phyloP scores from a whole-genome alignment of 2,888 invertebrate species.

The Nymphalis polychloros region DNA sequence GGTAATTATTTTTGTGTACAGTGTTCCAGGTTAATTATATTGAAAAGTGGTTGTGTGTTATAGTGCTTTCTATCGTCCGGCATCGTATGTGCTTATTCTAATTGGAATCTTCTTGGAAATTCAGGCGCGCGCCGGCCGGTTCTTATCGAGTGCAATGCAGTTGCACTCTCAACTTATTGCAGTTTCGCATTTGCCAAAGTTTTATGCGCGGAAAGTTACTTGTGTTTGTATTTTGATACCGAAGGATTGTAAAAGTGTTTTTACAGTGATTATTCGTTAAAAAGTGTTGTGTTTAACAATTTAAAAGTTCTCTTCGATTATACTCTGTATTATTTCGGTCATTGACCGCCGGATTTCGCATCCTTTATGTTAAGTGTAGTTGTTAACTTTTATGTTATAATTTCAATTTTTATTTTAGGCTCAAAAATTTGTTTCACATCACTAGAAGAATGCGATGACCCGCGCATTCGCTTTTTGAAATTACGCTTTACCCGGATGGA shows the following conservation, averaged over 20 bases:
- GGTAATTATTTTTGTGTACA: constrained; percentile 81
- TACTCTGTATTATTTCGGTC: constrained; percentile 81
- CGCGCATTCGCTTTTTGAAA: constrained; percentile 79
- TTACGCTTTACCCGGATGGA: constrained; percentile 77
- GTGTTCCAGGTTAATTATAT: constrained; percentile 66
- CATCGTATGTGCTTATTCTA: constrained; percentile 63
- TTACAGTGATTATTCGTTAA: constrained; percentile 66
- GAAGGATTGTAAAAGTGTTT: constrained; percentile 67
- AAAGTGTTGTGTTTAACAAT: constrained; percentile 72
- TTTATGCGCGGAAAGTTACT: constrained; percentile 78
- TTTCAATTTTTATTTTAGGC: constrained; percentile 71
- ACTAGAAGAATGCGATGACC: constrained; percentile 74
- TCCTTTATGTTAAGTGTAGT: constrained; percentile 67
- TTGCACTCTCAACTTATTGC: constrained; percentile 82
- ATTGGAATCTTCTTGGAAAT: constrained; percentile 77
- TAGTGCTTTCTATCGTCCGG: constrained; percentile 64
- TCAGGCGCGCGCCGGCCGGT: constrained; percentile 80
- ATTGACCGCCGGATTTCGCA: constrained; percentile 80
- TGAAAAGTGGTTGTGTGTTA: constrained; percentile 67
- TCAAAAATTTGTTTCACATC: constrained; percentile 68
- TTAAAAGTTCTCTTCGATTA: constrained; percentile 70
- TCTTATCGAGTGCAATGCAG: constrained; percentile 81
- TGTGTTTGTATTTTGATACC: constrained; percentile 61
- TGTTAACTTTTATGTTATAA: constrained; percentile 60
- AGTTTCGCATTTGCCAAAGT: constrained; percentile 79